A percentile compares a stretch with the other conserved stretches of the same genome.
These are phyloP conservation scores for Bellardia pandia DNA, from an alignment of 2,888 invertebrate genomes.

Conservation along the genomic window DNA sequence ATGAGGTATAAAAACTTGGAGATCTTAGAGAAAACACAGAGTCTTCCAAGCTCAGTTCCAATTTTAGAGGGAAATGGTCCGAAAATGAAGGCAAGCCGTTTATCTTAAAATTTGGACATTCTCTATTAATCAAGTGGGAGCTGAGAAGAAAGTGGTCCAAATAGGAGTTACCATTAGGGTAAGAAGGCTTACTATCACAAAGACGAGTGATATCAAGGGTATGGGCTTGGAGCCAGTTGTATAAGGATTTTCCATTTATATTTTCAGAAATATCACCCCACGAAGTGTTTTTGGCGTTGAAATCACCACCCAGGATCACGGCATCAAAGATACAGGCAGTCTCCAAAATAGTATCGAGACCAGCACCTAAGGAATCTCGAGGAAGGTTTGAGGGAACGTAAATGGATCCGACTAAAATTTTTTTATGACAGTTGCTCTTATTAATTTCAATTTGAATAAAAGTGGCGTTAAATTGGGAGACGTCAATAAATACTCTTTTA, in stretches of 20 bases:
- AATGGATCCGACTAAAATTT: neutral
- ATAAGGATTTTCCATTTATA: neutral
- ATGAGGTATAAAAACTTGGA: neutral
- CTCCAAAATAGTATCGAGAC: neutral
- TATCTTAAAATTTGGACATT: neutral
- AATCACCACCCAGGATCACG: neutral
- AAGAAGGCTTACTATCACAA: neutral
- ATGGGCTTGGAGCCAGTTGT: slow-evolving; percentile 8
- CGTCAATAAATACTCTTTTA: too few species aligned
- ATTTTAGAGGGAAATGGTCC: slow-evolving; percentile 1
- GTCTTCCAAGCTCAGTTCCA: neutral
- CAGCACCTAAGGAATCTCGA: too few species aligned
- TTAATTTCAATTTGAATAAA: neutral
- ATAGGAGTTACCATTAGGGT: neutral
- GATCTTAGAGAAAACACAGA: neutral
- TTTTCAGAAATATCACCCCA: neutral
- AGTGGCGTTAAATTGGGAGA: too few species aligned
- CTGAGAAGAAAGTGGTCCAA: slow-evolving; percentile 12
- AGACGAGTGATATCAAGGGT: neutral
- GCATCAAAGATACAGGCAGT: neutral
- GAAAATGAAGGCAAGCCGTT: neutral
- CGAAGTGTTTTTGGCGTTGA: neutral
- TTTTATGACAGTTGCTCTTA: neutral
- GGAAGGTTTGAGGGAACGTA: neutral
- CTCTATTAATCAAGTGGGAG: neutral